A percentile compares a stretch with the other conserved stretches of the same genome.
phyloP scores from a whole-genome alignment of 2,797 vertebrate species.

The Pangasius larnaudii region DNA sequence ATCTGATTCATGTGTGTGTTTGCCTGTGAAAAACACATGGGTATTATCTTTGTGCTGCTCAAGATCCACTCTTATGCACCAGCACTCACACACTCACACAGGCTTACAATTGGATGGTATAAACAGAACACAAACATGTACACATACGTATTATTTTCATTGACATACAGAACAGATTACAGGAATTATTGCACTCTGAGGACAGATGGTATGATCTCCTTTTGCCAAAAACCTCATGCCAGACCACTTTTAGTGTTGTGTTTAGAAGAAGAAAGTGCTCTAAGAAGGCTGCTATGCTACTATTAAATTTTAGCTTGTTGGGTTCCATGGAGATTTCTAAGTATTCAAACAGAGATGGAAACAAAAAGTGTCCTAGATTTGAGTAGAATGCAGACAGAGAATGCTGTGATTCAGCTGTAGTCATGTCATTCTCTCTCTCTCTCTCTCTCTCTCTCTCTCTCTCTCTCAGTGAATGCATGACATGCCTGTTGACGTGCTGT shows the following conservation, averaged over 20 bases:
- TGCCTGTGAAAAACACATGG: conserved; percentile 33
- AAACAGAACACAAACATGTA: neutral
- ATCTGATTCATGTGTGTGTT: conserved; percentile 35
- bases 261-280: neutral
- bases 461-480: conserved; percentile 27
- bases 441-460: conserved; percentile 32
- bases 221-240: neutral
- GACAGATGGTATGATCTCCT: neutral
- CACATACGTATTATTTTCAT: neutral
- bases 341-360: conserved; percentile 38
- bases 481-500: conserved; percentile 22
- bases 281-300: conserved; percentile 5
- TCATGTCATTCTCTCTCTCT: conserved; percentile 29
- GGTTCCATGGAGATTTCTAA: conserved; percentile 38
- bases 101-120: neutral
- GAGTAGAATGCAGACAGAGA: conserved; percentile 32
- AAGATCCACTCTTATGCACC: neutral
- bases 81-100: neutral
- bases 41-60: conserved; percentile 6
- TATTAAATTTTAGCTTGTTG: conserved; percentile 31
- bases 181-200: neutral
- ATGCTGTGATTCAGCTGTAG: conserved; percentile 36
- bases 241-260: neutral
- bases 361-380: conserved; percentile 57
- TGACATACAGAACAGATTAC: neutral